A percentile compares a stretch with the other conserved stretches of the same genome.
These are phyloP conservation scores for Megathymus violae DNA, from an alignment of 1,140 invertebrate genomes.

Conservation along the genomic window DNA sequence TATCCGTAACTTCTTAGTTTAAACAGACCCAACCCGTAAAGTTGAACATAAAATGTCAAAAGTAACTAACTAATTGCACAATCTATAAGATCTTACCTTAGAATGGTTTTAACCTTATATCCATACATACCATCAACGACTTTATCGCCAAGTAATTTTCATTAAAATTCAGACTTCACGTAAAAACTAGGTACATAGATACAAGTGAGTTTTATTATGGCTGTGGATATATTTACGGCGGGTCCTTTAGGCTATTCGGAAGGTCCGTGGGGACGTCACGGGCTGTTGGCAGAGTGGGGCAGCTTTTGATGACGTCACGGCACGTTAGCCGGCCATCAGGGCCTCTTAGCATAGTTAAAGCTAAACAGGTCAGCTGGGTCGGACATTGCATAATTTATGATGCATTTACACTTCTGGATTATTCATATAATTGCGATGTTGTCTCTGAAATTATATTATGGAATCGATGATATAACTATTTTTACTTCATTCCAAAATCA, in stretches of 20 bases:
- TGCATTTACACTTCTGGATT: slow-evolving; percentile 13
- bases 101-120: no score
- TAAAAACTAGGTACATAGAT: no score
- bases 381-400: slow-evolving; percentile 13
- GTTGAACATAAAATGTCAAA: no score
- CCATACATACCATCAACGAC: no score
- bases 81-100: no score
- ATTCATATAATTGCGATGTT: slow-evolving; percentile 2
- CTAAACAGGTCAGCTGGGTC: slow-evolving; percentile 32
- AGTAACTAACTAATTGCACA: no score
- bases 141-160: no score
- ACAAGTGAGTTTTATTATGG: no score
- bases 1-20: no score
- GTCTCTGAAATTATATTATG: neutral
- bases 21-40: no score
- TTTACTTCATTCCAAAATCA: no score
- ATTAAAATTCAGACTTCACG: no score
- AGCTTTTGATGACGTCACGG: slow-evolving; percentile 36
- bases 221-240: slow-evolving; percentile 16
- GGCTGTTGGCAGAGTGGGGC: slow-evolving; percentile 17
- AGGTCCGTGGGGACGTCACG: slow-evolving; percentile 23
- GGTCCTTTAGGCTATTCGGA: slow-evolving; percentile 17
- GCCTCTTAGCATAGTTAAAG: slow-evolving; percentile 17
- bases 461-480: neutral
- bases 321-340: slow-evolving; percentile 30